Percentiles rank a stretch among this genome's conserved stretches.
phyloP scores from a whole-genome alignment of 92 coral and sea anemone genomes.

The Desmophyllum pertusum region DNA sequence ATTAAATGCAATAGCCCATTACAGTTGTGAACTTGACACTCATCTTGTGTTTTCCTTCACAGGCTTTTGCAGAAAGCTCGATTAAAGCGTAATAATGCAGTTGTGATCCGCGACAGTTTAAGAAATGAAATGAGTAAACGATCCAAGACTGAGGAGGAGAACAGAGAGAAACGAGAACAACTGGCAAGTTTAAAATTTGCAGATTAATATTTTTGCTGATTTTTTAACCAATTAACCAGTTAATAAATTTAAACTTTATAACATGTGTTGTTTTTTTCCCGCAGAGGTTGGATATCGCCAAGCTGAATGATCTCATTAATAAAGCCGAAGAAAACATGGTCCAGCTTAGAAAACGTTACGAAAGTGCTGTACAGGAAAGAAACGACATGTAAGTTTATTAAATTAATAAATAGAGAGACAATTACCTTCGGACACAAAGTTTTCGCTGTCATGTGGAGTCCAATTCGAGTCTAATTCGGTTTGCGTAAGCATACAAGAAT shows the following conservation, averaged over 20 bases:
- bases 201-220: neutral
- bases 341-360: constrained; percentile 96
- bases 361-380: constrained; percentile 92
- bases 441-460: too few relatives aligned
- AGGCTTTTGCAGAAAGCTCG: constrained; percentile 96
- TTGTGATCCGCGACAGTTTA: constrained; percentile 94
- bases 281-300: constrained; percentile 96
- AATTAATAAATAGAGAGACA: neutral
- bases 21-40: too few relatives aligned
- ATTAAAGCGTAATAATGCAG: constrained; percentile 89
- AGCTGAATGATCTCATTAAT: constrained; percentile 92
- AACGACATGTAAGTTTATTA: constrained; percentile 85
- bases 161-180: constrained; percentile 94
- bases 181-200: constrained; percentile 47
- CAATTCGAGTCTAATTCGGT: too few relatives aligned
- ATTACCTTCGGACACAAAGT: neutral
- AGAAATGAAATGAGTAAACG: constrained; percentile 96
- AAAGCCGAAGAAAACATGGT: constrained; percentile 99
- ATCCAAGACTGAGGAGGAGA: constrained; percentile 83
- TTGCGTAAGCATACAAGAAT: too few relatives aligned
- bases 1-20: too few relatives aligned
- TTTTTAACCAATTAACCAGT: neutral
- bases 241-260: neutral
- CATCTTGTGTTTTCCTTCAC: neutral
- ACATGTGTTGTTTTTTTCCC: neutral